Percentiles rank a stretch among this genome's conserved stretches.
Conservation (phyloP, 2,888 invertebrate species). For the Himalopsyche japonica region DNA sequence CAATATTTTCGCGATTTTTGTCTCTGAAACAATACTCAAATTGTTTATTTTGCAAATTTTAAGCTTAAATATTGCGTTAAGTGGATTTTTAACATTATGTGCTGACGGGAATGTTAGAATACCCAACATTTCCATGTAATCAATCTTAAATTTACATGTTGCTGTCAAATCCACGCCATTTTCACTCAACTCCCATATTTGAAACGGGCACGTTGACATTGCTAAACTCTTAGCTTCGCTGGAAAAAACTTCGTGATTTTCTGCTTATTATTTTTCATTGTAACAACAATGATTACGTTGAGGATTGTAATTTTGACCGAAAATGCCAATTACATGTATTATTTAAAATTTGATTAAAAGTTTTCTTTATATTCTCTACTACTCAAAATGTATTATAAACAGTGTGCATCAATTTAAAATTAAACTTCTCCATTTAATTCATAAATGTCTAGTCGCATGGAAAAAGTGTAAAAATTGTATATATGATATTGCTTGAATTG, state of each 20-base stretch:
- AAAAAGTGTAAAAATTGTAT: no score
- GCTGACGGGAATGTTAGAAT: constrained; percentile 6
- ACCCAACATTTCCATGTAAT: constrained; percentile 32
- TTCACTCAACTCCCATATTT: background rate
- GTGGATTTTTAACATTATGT: background rate
- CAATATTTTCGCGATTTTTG: background rate
- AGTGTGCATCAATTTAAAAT: no score
- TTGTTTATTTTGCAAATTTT: background rate
- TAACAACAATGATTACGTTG: no score
- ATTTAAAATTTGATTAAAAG: no score
- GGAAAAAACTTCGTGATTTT: background rate
- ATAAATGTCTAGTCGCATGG: no score
- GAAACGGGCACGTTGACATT: background rate
- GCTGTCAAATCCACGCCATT: constrained; percentile 39
- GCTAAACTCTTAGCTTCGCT: background rate
- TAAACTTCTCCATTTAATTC: no score
- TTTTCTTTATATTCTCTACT: no score
- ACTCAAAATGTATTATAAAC: no score
- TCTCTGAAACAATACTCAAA: background rate
- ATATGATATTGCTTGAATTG: no score
- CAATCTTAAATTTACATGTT: constrained; percentile 41
- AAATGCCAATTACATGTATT: no score
- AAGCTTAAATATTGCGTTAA: background rate
- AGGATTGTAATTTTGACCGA: no score
- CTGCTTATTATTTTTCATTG: background rate